Evolutionary conservation across 2,113 vertebrate genomes (phyloP).

Genomic region (Alligator mississippiensis): DNA sequence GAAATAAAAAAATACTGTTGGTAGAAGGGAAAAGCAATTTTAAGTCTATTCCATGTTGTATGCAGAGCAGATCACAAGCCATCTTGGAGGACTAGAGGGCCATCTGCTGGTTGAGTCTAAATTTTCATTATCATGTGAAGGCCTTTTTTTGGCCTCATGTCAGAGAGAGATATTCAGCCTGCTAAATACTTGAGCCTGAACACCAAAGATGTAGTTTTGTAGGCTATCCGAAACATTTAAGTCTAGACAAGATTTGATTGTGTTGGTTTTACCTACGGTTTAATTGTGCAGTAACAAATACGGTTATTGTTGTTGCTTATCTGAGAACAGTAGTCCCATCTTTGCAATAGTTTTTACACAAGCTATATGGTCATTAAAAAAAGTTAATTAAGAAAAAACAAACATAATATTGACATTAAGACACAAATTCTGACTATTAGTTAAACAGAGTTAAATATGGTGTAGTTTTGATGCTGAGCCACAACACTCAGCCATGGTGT

Average conservation of each 20-base stretch:
- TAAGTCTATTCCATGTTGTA: accelerated
- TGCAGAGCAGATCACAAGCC: accelerated
- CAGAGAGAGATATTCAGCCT: not conserved
- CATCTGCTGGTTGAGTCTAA: constrained; percentile 50
- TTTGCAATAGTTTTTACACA: not conserved
- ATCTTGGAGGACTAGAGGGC: constrained; percentile 24
- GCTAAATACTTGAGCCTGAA: not conserved
- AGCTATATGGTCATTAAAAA: not conserved
- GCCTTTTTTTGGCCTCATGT: not conserved
- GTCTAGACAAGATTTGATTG: not conserved
- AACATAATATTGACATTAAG: not conserved
- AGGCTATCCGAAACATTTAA: not conserved
- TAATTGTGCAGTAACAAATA: not conserved
- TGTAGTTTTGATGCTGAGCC: not conserved
- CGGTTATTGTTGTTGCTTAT: not conserved
- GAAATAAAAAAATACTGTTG: not conserved
- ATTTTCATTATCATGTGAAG: not conserved
- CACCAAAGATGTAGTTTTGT: not conserved
- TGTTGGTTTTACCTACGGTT: not conserved
- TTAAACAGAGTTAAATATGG: not conserved
- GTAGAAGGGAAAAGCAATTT: not conserved
- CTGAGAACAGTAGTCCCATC: not conserved
- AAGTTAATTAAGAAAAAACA: not conserved
- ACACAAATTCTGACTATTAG: not conserved
- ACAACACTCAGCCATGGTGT: not conserved